Percentiles rank a stretch among this genome's conserved stretches.
phyloP scores from a whole-genome alignment of 2,888 invertebrate species.

The Meta bourneti region DNA sequence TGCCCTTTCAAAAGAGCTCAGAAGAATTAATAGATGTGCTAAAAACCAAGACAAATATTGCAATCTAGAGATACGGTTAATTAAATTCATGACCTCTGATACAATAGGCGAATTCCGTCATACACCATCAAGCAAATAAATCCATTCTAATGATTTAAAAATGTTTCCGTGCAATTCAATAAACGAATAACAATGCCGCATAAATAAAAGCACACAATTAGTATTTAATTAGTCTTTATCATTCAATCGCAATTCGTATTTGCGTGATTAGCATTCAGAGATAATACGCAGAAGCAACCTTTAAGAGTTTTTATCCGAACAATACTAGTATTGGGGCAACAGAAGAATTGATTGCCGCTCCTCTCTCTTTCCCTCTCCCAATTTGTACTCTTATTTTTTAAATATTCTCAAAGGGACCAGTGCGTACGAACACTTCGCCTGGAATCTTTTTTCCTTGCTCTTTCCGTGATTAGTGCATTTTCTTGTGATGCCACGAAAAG shows the following conservation, averaged over 20 bases:
- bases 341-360: slow-evolving; percentile 17
- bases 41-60: background rate
- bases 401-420: slow-evolving; percentile 39
- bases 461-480: slow-evolving; percentile 23
- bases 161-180: slow-evolving; percentile 41
- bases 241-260: slow-evolving; percentile 53
- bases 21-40: background rate
- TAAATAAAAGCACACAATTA: slow-evolving; percentile 68
- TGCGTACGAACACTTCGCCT: slow-evolving; percentile 3
- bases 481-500: slow-evolving; percentile 30
- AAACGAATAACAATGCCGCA: slow-evolving; percentile 57
- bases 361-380: background rate
- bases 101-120: slow-evolving; percentile 7
- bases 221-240: slow-evolving; percentile 68
- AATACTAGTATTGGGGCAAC: slow-evolving; percentile 38
- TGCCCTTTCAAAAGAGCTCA: background rate
- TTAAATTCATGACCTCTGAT: background rate
- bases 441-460: slow-evolving; percentile 13
- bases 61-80: too few species aligned
- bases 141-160: slow-evolving; percentile 23
- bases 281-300: slow-evolving; percentile 21
- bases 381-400: slow-evolving; percentile 14
- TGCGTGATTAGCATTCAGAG: slow-evolving; percentile 55
- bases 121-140: slow-evolving; percentile 14
- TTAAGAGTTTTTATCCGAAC: slow-evolving; percentile 46